phyloP scores from a whole-genome alignment of 2,797 vertebrate genomes.

The Megalops cyprinoides region DNA sequence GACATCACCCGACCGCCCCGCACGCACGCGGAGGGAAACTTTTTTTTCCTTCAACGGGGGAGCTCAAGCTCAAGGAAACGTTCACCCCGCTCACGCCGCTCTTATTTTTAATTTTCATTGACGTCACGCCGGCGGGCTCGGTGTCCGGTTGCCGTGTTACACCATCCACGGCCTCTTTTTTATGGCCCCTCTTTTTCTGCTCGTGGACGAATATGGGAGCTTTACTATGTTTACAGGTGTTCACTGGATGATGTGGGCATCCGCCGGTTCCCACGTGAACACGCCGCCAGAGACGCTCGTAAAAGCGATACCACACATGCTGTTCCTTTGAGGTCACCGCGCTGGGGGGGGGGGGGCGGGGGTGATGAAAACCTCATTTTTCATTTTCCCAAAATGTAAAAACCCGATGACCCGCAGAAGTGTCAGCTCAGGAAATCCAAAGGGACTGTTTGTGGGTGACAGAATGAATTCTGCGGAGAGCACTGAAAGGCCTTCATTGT shows the following conservation, averaged over 20 bases:
- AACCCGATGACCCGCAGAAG: too few species aligned
- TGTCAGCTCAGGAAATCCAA: too few species aligned
- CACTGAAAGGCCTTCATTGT: too few species aligned
- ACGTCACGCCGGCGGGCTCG: background rate
- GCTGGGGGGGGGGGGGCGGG: too few species aligned
- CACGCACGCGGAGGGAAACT: too few species aligned
- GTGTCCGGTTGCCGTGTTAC: background rate
- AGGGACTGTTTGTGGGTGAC: too few species aligned
- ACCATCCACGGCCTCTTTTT: background rate
- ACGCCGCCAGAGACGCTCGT: background rate
- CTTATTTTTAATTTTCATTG: background rate
- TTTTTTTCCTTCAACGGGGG: too few species aligned
- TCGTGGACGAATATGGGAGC: background rate
- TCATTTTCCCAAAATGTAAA: too few species aligned
- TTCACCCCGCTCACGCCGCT: background rate
- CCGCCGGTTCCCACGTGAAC: background rate
- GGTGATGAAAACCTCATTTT: too few species aligned
- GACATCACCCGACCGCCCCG: slow-evolving; percentile 55
- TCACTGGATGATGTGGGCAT: background rate
- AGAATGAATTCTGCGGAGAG: too few species aligned
- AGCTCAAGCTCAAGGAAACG: background rate
- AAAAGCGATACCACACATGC: background rate
- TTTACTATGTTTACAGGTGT: background rate
- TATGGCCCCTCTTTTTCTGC: background rate
- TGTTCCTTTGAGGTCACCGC: too few species aligned